These are phyloP conservation scores for Embiotoca jacksoni DNA, from an alignment of 2,113 vertebrate genomes.

Conservation along the genomic window DNA sequence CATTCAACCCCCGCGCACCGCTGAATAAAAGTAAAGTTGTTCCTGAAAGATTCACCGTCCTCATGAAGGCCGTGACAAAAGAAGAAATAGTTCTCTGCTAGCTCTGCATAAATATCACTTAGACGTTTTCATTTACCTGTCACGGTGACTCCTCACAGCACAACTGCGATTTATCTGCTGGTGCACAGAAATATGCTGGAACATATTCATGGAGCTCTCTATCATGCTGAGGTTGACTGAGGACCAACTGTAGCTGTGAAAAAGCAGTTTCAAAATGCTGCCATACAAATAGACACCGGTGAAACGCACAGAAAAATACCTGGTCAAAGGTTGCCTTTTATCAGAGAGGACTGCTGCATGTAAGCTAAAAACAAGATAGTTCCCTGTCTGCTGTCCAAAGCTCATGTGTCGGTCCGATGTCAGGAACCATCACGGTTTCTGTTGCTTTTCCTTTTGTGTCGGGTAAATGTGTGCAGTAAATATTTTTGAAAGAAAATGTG, in stretches of 20 bases:
- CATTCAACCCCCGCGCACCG: not conserved
- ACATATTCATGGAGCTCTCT: constrained; percentile 7
- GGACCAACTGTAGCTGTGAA: not conserved
- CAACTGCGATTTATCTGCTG: not conserved
- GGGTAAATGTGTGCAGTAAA: too few relatives aligned
- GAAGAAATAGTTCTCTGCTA: not conserved
- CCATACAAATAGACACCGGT: too few relatives aligned
- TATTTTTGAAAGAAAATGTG: too few relatives aligned
- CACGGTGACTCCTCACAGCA: not conserved
- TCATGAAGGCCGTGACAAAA: constrained; percentile 11
- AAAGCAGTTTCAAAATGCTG: not conserved
- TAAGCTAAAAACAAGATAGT: too few relatives aligned
- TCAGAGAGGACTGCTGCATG: too few relatives aligned
- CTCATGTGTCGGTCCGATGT: too few relatives aligned
- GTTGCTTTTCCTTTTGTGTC: too few relatives aligned
- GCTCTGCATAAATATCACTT: constrained; percentile 4
- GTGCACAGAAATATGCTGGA: not conserved
- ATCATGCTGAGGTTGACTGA: not conserved
- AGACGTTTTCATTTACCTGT: constrained; percentile 20
- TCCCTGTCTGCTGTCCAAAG: too few relatives aligned
- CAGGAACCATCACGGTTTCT: too few relatives aligned
- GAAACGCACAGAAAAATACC: too few relatives aligned
- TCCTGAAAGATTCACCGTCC: not conserved
- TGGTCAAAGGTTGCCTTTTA: too few relatives aligned
- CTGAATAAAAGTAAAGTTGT: not conserved